Percentiles rank a stretch among this genome's conserved stretches.
Conservation (phyloP, 2,797 vertebrate species). For the Aldrovandia affinis region DNA sequence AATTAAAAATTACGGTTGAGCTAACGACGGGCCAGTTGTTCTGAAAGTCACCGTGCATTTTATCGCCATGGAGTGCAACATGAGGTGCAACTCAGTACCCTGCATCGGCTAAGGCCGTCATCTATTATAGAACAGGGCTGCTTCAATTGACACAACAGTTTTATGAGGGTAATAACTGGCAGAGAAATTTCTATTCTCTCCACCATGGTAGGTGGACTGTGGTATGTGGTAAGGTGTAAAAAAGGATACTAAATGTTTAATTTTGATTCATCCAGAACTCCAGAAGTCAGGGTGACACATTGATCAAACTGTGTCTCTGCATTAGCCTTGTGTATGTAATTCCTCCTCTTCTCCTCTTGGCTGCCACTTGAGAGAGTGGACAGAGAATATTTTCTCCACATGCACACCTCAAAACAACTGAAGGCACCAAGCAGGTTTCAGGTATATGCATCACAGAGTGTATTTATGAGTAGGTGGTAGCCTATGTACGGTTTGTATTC, state of each 20-base stretch:
- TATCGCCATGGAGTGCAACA: conserved; percentile 56
- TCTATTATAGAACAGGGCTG: conserved; percentile 57
- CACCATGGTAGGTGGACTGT: background rate
- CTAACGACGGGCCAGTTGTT: conserved; percentile 25
- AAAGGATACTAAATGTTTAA: background rate
- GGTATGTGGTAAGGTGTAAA: conserved; percentile 26
- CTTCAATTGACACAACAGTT: conserved; percentile 55
- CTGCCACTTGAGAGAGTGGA: background rate
- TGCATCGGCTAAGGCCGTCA: conserved; percentile 53
- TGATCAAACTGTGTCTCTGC: background rate
- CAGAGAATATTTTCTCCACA: background rate
- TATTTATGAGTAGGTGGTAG: background rate
- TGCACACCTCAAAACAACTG: background rate
- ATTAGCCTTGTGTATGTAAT: background rate
- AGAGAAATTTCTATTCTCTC: conserved; percentile 22
- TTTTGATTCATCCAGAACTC: conserved; percentile 3
- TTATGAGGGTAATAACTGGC: conserved; percentile 45
- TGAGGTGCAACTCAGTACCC: conserved; percentile 54
- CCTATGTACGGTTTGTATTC: background rate
- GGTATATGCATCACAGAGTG: background rate
- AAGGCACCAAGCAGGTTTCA: background rate
- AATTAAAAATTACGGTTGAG: conserved; percentile 52
- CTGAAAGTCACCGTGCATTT: conserved; percentile 51
- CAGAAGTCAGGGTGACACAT: background rate
- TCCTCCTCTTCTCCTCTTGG: background rate